Evolutionary conservation across 2,888 invertebrate species (phyloP).

Genomic region (Pteria penguin): DNA sequence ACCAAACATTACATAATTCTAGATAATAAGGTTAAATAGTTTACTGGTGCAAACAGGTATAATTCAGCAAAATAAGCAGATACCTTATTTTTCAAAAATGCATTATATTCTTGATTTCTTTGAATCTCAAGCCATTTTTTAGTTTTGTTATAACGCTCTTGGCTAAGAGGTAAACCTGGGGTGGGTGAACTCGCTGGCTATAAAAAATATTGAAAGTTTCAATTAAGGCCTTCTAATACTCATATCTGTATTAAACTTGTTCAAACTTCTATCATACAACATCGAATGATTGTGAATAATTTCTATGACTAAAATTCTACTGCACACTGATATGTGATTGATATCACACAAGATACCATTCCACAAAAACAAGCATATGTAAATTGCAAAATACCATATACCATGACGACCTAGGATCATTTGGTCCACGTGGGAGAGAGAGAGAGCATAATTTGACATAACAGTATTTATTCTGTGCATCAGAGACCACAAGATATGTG

Average conservation of each 20-base stretch:
- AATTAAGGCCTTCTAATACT: too few relatives aligned
- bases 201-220: background rate
- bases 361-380: too few relatives aligned
- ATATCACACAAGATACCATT: too few relatives aligned
- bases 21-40: background rate
- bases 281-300: too few relatives aligned
- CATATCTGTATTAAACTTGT: too few relatives aligned
- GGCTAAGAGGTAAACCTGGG: conserved; percentile 31
- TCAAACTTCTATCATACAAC: too few relatives aligned
- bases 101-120: conserved; percentile 42
- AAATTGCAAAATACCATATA: too few relatives aligned
- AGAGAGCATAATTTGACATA: too few relatives aligned
- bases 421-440: too few relatives aligned
- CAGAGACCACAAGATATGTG: background rate
- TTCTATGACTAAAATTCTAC: too few relatives aligned
- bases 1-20: background rate
- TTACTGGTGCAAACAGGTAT: background rate
- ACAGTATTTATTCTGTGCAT: background rate
- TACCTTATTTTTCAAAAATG: conserved; percentile 25
- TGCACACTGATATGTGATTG: too few relatives aligned
- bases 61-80: background rate
- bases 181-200: conserved; percentile 15
- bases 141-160: conserved; percentile 8
- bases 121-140: conserved; percentile 20
- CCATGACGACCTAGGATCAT: too few relatives aligned